These are phyloP conservation scores for Cheilosia grossa DNA, from an alignment of 2,888 invertebrate species.

Conservation along the genomic window DNA sequence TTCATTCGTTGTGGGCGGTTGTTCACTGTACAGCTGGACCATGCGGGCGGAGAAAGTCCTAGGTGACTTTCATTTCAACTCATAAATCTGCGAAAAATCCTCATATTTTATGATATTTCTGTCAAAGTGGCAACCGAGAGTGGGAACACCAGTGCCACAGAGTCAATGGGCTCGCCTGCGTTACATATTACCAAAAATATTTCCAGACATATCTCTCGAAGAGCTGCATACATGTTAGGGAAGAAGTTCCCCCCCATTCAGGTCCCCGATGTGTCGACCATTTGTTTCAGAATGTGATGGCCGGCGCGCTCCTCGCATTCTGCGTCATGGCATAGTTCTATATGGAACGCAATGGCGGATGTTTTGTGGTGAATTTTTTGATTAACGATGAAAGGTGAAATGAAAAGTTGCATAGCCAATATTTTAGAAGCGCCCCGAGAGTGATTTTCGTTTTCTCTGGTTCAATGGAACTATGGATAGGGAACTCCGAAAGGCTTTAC, in stretches of 20 bases:
- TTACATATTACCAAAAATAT: slow-evolving; percentile 63
- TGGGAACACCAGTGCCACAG: slow-evolving; percentile 14
- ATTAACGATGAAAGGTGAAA: slow-evolving; percentile 72
- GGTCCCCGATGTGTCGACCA: slow-evolving; percentile 27
- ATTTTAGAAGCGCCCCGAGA: slow-evolving; percentile 18
- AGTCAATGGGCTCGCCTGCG: slow-evolving; percentile 56
- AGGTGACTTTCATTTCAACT: slow-evolving; percentile 51
- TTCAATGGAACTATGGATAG: background rate
- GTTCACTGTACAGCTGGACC: slow-evolving; percentile 1
- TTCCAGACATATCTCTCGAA: slow-evolving; percentile 40
- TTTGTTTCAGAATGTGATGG: slow-evolving; percentile 16
- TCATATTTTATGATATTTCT: slow-evolving; percentile 74
- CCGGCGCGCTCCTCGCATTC: background rate
- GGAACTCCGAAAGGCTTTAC: background rate
- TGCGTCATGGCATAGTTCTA: slow-evolving; percentile 19
- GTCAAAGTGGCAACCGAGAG: slow-evolving; percentile 48
- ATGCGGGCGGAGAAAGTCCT: slow-evolving; percentile 29
- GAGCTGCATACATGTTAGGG: slow-evolving; percentile 13
- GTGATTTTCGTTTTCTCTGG: slow-evolving; percentile 6
- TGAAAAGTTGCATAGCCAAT: slow-evolving; percentile 63
- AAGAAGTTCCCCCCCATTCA: slow-evolving; percentile 46
- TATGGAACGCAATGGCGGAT: slow-evolving; percentile 52
- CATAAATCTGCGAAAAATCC: slow-evolving; percentile 74
- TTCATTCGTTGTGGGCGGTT: slow-evolving; percentile 64
- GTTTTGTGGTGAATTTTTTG: slow-evolving; percentile 68